phyloP scores from a whole-genome alignment of 2,113 vertebrate genomes.

The Zingel zingel region DNA sequence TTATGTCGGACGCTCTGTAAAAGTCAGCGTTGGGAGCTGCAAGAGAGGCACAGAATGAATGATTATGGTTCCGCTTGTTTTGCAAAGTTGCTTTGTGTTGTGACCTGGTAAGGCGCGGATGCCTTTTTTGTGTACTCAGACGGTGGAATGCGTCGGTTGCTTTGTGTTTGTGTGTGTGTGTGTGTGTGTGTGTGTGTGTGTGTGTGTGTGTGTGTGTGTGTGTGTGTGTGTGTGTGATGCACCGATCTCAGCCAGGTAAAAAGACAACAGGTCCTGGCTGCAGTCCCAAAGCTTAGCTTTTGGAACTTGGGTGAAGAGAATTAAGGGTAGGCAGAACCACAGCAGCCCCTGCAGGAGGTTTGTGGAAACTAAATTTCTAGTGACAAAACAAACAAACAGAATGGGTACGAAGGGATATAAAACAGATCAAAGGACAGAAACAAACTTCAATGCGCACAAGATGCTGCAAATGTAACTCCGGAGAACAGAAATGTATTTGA shows the following conservation, averaged over 20 bases:
- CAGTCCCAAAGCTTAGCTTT: constrained; percentile 53
- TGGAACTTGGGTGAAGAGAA: constrained; percentile 40
- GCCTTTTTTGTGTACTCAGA: constrained; percentile 44
- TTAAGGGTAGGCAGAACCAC: constrained; percentile 76
- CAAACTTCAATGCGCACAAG: background rate
- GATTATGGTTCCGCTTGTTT: constrained; percentile 59
- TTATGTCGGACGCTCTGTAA: constrained; percentile 31
- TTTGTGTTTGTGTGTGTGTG: constrained; percentile 32
- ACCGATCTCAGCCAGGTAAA: constrained; percentile 59
- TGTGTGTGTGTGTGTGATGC: constrained; percentile 15
- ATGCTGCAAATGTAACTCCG: constrained; percentile 1
- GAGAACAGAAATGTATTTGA: background rate
- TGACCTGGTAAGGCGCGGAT: constrained; percentile 62
- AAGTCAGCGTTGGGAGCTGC: constrained; percentile 41
- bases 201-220: background rate
- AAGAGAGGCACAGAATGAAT: constrained; percentile 50
- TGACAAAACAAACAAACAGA: constrained; percentile 16
- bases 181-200: constrained; percentile 21
- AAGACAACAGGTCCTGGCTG: constrained; percentile 71
- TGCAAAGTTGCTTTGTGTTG: constrained; percentile 57
- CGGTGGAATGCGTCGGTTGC: constrained; percentile 21
- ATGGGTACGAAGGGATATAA: background rate
- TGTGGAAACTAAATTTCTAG: constrained; percentile 43
- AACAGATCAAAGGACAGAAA: background rate
- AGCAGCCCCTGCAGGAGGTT: constrained; percentile 86